A percentile compares a stretch with the other conserved stretches of the same genome.
These are phyloP conservation scores for Gorsachius magnificus DNA, from an alignment of 2,797 vertebrate species.

Conservation along the genomic window DNA sequence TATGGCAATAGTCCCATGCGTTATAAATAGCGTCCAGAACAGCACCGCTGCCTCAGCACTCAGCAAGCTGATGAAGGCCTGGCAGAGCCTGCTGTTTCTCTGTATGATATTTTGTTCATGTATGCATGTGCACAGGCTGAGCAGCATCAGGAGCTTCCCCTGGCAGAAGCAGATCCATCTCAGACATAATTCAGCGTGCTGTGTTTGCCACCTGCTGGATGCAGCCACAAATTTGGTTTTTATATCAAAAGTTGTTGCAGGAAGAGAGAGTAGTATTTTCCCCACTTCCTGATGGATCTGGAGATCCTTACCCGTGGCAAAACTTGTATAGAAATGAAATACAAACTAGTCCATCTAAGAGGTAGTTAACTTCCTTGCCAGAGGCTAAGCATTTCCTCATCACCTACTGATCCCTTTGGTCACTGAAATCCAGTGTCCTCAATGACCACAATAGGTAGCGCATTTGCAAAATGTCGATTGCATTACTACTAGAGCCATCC, in stretches of 20 bases:
- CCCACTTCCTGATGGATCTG: not conserved
- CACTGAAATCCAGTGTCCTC: not conserved
- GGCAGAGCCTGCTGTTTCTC: not conserved
- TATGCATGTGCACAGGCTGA: not conserved
- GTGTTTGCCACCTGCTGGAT: constrained; percentile 59
- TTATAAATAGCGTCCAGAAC: not conserved
- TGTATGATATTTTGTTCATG: not conserved
- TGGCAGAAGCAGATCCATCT: not conserved
- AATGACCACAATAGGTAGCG: not conserved
- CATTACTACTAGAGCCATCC: not conserved
- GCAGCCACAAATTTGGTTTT: not conserved
- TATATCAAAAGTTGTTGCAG: not conserved
- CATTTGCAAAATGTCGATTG: not conserved
- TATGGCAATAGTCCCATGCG: not conserved
- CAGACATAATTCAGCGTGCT: not conserved
- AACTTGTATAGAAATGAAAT: not conserved
- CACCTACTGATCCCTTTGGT: not conserved
- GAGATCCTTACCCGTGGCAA: not conserved
- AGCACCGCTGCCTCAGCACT: not conserved
- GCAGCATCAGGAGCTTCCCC: not conserved
- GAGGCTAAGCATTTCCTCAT: not conserved
- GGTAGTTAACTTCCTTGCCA: not conserved
- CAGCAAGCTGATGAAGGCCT: not conserved
- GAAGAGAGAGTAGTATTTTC: not conserved
- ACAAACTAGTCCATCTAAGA: not conserved